Conservation (phyloP, 2,113 vertebrate genomes). For the Irena cyanogastra region DNA sequence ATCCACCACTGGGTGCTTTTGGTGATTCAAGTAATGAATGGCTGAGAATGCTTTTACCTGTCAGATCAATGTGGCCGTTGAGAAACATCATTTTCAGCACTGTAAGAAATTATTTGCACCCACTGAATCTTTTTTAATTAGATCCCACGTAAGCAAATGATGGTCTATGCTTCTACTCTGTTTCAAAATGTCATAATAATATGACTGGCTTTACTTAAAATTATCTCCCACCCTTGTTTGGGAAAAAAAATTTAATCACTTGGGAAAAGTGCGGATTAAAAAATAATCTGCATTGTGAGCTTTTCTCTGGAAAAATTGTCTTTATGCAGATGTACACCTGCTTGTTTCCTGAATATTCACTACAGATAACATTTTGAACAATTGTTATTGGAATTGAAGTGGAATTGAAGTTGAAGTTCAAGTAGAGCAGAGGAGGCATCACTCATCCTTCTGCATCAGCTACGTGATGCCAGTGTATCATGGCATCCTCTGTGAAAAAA, state of each 20-base stretch:
- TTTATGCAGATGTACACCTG: background rate
- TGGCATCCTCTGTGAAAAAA: background rate
- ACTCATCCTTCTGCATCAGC: background rate
- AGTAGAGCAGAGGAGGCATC: background rate
- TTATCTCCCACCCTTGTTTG: background rate
- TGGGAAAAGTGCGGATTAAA: background rate
- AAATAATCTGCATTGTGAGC: background rate
- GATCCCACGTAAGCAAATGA: background rate
- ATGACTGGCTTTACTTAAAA: background rate
- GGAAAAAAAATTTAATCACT: background rate
- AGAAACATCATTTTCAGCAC: background rate
- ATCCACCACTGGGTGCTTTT: background rate
- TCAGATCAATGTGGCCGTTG: background rate
- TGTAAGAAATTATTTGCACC: background rate
- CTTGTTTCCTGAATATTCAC: background rate
- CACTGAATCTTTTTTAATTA: background rate
- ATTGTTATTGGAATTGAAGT: background rate
- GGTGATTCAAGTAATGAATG: background rate
- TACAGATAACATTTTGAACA: background rate
- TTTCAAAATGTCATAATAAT: background rate
- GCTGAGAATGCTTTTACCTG: background rate
- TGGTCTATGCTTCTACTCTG: background rate
- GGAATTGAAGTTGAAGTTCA: too few relatives aligned
- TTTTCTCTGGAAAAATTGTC: background rate
- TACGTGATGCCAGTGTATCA: fast-evolving